These are phyloP conservation scores for Otus sunia DNA, from an alignment of 2,113 vertebrate species.

Conservation along the genomic window DNA sequence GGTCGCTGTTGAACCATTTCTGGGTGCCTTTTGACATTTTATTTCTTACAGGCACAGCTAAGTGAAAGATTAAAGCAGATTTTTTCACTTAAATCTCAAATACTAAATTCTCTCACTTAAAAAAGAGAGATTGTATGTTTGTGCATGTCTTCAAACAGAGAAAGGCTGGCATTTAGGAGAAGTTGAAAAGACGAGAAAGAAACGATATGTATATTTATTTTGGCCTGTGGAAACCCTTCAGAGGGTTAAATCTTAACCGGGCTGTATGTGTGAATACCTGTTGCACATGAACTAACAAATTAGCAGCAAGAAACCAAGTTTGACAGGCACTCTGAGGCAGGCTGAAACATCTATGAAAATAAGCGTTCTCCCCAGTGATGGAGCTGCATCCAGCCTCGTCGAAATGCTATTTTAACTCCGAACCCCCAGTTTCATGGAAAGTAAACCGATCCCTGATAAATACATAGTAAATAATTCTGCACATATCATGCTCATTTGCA, in stretches of 20 bases:
- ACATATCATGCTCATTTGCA: neutral
- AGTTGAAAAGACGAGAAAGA: neutral
- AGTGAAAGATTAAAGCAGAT: neutral
- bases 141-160: neutral
- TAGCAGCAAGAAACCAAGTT: slow-evolving; percentile 26
- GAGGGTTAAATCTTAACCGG: neutral
- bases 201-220: neutral
- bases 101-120: neutral
- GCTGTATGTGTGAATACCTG: slow-evolving; percentile 41
- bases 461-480: neutral
- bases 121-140: neutral
- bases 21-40: neutral
- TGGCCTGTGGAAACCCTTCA: neutral
- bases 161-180: neutral
- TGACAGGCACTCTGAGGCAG: neutral
- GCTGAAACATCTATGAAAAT: neutral
- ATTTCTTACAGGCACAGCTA: neutral
- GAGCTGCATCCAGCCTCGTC: neutral
- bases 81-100: neutral
- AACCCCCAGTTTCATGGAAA: neutral
- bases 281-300: slow-evolving; percentile 48
- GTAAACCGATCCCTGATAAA: neutral
- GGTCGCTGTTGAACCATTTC: neutral
- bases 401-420: neutral
- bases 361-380: neutral